Base-by-base conservation (phyloP, 2,888 invertebrate genomes). In the Eudemis profundana region DNA sequence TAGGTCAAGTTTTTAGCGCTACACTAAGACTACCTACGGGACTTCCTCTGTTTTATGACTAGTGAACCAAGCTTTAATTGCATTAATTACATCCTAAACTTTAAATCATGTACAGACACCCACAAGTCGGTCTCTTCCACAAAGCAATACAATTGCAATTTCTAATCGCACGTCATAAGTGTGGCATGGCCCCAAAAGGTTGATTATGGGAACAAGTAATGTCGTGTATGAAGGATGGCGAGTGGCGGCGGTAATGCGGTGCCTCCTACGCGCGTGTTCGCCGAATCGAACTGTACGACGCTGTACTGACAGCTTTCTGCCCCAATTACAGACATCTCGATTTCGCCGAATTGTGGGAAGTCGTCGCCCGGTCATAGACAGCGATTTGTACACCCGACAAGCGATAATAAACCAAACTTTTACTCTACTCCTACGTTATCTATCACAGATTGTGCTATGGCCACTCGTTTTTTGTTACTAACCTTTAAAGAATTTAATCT, bases 181-280 rank as follows among this genome's bases (percentile, higher is more conserved):
- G 86, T 88, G 86, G 86, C 90, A 81, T 77, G 84, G 89, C 86
- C 91, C 91, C 86, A 89, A 88, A 90, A 89, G 86, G 83, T 77
- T 87, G 90, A 88, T 89, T 87, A 92, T 90, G 87, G 86, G 90
- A 90, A 88, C 89, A 81, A 84, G 86, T 78, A 85, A 86, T 86
- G 87, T 87, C 77, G 84, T 87, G 85, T 87, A 88, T 84, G 89
- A 89, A 90, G 87, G 87, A 90, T 90, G 83, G 79, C 74, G 76
- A 71, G 60, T 47, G 73, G 74, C 78, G 78, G 70, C 76, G 75
- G 80, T 84, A 84, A 84, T 84, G 84, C 81, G 79, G 79, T 75
- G 79, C 83, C 90, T 81, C 91, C 92, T 85, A 92, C 91, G 83
- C 87, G 78, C 75, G 76, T 77, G 76, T 91, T 91, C 92, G 84